Evolutionary conservation across 2,113 vertebrate genomes (phyloP).

Genomic region (Nibea coibor): DNA sequence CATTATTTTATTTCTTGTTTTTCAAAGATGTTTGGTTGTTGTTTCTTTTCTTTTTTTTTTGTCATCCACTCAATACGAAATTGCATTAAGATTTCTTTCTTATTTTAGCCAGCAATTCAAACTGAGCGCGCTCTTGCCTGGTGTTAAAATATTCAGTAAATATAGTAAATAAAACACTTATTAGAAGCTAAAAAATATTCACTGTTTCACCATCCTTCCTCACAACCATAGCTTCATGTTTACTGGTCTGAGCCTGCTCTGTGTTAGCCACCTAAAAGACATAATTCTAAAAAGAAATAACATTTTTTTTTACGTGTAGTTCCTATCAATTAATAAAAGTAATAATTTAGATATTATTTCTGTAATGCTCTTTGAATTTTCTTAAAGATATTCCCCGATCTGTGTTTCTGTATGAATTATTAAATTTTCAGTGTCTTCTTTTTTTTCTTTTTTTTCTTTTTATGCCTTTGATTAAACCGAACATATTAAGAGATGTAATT

Average conservation of each 20-base stretch:
- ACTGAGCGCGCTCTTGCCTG: not conserved
- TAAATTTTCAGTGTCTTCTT: constrained; percentile 2
- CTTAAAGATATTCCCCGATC: not conserved
- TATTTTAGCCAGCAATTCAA: not conserved
- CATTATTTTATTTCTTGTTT: constrained; percentile 8
- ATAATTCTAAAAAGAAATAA: not conserved
- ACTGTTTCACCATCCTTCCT: not conserved
- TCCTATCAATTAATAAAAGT: constrained; percentile 1
- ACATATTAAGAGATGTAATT: constrained; percentile 27
- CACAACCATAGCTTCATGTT: not conserved
- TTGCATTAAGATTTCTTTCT: not conserved
- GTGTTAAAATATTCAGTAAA: not conserved
- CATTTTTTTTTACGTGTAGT: not conserved
- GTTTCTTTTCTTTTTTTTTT: too few relatives aligned
- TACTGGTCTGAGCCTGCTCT: not conserved
- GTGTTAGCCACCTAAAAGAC: not conserved
- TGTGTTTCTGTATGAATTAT: constrained; percentile 39
- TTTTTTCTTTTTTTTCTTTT: not conserved
- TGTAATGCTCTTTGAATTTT: not conserved
- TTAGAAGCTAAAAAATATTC: not conserved
- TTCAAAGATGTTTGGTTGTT: not conserved
- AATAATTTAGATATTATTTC: constrained; percentile 4
- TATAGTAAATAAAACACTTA: not conserved
- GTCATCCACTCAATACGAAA: not conserved
- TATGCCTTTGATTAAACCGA: constrained; percentile 42